Evolutionary conservation across 2,113 vertebrate species (phyloP), one percentile per base, ranked within the genome.

Genomic region (Cavia aperea): DNA sequence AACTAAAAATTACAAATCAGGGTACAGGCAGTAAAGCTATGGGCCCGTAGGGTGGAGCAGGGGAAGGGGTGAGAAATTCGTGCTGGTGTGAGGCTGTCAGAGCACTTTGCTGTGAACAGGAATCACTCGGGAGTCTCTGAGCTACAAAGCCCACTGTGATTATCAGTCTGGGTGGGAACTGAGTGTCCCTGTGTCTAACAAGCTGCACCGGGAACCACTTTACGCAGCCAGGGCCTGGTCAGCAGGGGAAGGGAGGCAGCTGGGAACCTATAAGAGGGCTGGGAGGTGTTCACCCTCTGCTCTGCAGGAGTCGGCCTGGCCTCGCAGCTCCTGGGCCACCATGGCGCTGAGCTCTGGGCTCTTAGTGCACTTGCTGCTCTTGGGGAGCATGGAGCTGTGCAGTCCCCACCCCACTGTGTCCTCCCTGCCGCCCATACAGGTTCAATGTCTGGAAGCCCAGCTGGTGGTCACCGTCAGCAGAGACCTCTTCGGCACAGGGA

Each of bases 401-500:
- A 51, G 1, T 10, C 16, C 88, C 1, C 3, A 0, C 4, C n/a
- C 0, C 0, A 5, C 63, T 0, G 10, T 4, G 7, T 46, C 36
- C 0, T 31, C 84, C 0, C 11, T 4, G 7, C 93, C 70, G 0
- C 92, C 97, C 0, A 93, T 97, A 65, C 7, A 81, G 0, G 94
- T 97, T 86, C 75, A 88, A n/a, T 97, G 97, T 88, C 95, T 78
- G 95, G 97, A 97, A 93, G 95, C 95, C 0, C 94, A 92, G 51
- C 2, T 97, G 75, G 88, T 96, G 79, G 94, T 98, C 43, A 96
- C 2, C 0, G 97, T 96, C 73, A 89, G 54, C 49, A 94, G 89
- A 92, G 94, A 98, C 56, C 96, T 98, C 16, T 98, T 98, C 7
- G 97, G 97, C 9, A 97, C 91, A 0, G 95, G 97, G 1, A 97